Evolutionary conservation across 2,888 invertebrate genomes (phyloP), one percentile per base, ranked within the genome.

Genomic region (Steinernema carpocapsae): DNA sequence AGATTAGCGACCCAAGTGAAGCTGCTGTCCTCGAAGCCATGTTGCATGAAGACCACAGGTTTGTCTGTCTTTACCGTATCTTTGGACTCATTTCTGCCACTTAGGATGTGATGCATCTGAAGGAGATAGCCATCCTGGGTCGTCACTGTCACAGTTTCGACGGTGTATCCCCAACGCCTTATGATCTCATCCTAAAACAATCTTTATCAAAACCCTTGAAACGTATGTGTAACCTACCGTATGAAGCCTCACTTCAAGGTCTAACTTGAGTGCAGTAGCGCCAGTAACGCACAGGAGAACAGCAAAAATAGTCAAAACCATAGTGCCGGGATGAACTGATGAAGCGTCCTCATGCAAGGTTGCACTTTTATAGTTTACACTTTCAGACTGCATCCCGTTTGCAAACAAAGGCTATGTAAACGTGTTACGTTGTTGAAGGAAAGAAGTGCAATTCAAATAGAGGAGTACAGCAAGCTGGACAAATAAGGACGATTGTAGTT

Each of bases 11-110:
- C 26, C 56, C 56, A 56, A 22, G 56, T 56, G 6, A 12, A 6
- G 56, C 56, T 56, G 3, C 24, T 3, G 6, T 22, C 56, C 26
- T 26, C 22, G 6, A 56, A 26, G 12, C 56, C 56, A 56, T 56
- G 56, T 17, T 56, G 56, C 3, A 56, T 22, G 56, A 56, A 56
- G 12, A 56, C 56, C 3, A 56, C 56, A 26, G 56, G 56, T 26
- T 26, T 22, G 12, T 26, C 4, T 26, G 14, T 26, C 48, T 6
- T 48, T 10, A 3, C 10, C 48, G 7, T 14, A 43, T 17, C 19
- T 4, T 4, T 17, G n/a, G n/a, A 6, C 19, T 48, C 48, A 17
- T 56, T 56, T 6, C 26, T 56, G 4, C 26, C 26, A 7, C 26
- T 12, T 6, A 26, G 6, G 4, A 56, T 56, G 26, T 56, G 56